Conservation (phyloP, 2,797 vertebrate genomes). For the Trachops cirrhosus region DNA sequence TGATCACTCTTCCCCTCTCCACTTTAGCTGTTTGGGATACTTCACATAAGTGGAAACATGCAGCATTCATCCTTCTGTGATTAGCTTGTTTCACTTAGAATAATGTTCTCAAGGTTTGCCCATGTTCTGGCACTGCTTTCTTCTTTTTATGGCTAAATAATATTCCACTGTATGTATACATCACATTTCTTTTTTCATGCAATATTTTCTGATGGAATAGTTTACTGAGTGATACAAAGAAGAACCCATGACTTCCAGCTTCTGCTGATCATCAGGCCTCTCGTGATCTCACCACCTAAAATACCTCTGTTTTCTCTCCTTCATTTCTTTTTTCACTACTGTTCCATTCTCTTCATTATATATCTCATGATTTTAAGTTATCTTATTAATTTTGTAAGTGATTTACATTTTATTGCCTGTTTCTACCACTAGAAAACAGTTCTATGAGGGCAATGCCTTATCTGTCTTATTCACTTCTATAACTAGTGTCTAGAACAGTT, state of each 20-base stretch:
- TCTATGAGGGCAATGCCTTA: background rate
- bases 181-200: background rate
- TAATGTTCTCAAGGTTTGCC: background rate
- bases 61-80: background rate
- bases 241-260: background rate
- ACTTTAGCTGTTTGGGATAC: background rate
- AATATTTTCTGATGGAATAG: slow-evolving; percentile 20
- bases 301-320: background rate
- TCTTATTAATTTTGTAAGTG: background rate
- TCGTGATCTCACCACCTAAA: background rate
- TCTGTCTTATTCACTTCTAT: background rate
- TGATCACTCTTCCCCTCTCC: background rate
- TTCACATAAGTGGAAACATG: background rate
- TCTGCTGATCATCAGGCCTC: background rate
- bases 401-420: background rate
- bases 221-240: background rate
- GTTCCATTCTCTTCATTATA: background rate
- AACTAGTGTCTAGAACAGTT: background rate
- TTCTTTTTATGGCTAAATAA: background rate
- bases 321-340: background rate
- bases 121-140: background rate
- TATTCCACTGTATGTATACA: background rate
- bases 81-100: background rate
- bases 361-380: background rate
- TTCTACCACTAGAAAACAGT: background rate